Percentiles rank a stretch among this genome's conserved stretches.
These are phyloP conservation scores for Micrasema longulum DNA, from an alignment of 1,140 invertebrate genomes.

Conservation along the genomic window DNA sequence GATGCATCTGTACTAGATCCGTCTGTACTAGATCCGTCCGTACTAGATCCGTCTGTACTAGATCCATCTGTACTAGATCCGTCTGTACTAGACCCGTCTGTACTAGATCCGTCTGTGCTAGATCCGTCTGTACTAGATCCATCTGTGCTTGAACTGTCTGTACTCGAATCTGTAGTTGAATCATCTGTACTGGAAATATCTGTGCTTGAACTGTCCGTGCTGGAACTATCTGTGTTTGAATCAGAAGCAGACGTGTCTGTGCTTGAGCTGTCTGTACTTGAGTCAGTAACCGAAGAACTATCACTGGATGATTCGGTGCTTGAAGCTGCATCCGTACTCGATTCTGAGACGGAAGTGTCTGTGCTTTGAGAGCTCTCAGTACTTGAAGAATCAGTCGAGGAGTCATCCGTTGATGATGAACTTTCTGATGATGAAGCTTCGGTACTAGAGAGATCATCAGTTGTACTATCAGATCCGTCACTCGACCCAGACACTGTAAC, in stretches of 20 bases:
- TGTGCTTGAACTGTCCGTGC: constrained; percentile 49
- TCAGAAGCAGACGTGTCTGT: constrained; percentile 25
- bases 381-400: constrained; percentile 34
- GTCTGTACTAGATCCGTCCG: constrained; percentile 44
- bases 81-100: constrained; percentile 25
- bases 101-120: constrained; percentile 34
- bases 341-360: constrained; percentile 25
- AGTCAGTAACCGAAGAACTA: constrained; percentile 21
- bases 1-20: constrained; percentile 44
- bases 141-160: constrained; percentile 42
- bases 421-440: constrained; percentile 37
- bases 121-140: constrained; percentile 45
- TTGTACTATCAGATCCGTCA: constrained; percentile 34
- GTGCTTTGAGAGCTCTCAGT: constrained; percentile 21
- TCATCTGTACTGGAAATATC: constrained; percentile 42
- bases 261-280: constrained; percentile 28
- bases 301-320: no score
- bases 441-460: constrained; percentile 38
- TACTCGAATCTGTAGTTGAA: constrained; percentile 43
- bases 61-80: constrained; percentile 20
- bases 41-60: constrained; percentile 45
- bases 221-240: constrained; percentile 43
- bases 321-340: constrained; percentile 29
- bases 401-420: constrained; percentile 41
- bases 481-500: background rate